A percentile compares a stretch with the other conserved stretches of the same genome.
phyloP scores from a whole-genome alignment of 2,888 invertebrate species.

The Schizotus pectinicornis region DNA sequence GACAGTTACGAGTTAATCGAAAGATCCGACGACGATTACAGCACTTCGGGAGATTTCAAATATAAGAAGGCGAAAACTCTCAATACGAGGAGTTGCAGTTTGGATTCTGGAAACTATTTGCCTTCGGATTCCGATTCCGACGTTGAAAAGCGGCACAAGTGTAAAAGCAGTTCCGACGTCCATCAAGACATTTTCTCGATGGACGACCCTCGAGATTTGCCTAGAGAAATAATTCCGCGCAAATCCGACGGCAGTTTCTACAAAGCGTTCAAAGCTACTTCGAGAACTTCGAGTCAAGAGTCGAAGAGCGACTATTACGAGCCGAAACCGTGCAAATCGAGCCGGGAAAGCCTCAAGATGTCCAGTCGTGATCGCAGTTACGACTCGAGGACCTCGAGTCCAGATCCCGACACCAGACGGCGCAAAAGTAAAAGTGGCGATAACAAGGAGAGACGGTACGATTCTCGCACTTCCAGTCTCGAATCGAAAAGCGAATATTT shows the following conservation, averaged over 20 bases:
- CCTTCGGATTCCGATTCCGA: constrained; percentile 76
- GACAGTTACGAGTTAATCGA: constrained; percentile 88
- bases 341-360: constrained; percentile 60
- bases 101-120: constrained; percentile 78
- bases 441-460: constrained; percentile 53
- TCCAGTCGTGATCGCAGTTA: constrained; percentile 59
- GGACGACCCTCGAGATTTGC: constrained; percentile 78
- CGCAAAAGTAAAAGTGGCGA: constrained; percentile 47
- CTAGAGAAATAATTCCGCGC: constrained; percentile 73
- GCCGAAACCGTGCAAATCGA: constrained; percentile 69
- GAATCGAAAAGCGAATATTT: constrained; percentile 70
- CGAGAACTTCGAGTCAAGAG: constrained; percentile 36
- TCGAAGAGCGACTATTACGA: constrained; percentile 74
- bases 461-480: constrained; percentile 72
- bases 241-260: constrained; percentile 78
- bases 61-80: constrained; percentile 47
- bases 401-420: constrained; percentile 63
- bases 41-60: constrained; percentile 56
- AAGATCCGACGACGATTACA: constrained; percentile 73
- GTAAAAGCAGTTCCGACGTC: constrained; percentile 71
- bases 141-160: constrained; percentile 64
- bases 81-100: constrained; percentile 69
- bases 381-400: constrained; percentile 69
- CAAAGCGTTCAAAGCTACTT: constrained; percentile 69
- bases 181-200: constrained; percentile 79